Base-by-base conservation (phyloP, 2,888 invertebrate species). In the Nomada flava region DNA sequence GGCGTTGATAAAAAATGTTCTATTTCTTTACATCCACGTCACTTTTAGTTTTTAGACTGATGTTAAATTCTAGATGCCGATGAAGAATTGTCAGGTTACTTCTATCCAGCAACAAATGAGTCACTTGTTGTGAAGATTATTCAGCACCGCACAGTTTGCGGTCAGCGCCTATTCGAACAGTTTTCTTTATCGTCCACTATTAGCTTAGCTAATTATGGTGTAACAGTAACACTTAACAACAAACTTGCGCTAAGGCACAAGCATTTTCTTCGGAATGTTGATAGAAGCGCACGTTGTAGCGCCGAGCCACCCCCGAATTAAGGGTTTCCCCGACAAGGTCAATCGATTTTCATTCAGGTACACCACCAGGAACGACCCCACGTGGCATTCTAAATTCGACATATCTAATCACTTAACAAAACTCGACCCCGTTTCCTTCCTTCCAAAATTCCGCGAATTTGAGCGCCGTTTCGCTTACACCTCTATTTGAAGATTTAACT, bases 261-360 rank as follows among this genome's bases (percentile, higher is more conserved):
- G 47, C 11, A 42, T 55, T 42, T 68, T 20, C 23, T 18, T 15
- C 9, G 23, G 47, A 59, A 70, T 9, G 15, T 3, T 0, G 10
- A 59, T 47, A 47, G 4, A 29, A 20, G 15, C 13, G 20, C 50
- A 20, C 23, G 42, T 50, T 7, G 23, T 57, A 50, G 57, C 50
- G 42, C 29, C 15, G n/a, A 67, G 57, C 55, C 11, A 7, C 20
- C 20, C 18, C 23, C 53, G 29, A 67, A 63, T 70, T 60, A 82
- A 53, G 44, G 59, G 44, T 60, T 82, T 77, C 64, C 62, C 18
- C 67, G 62, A 20, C 79, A 86, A 86, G 86, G 86, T 71, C 82
- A 67, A 84, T 84, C 79, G 79, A 86, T 79, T 59, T 47, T 57
- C 57, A 9, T 18, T 53, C 2, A 69, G 42, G 63, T 13, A 13